phyloP scores from a whole-genome alignment of 2,113 vertebrate species.

The Eptatretus burgeri region DNA sequence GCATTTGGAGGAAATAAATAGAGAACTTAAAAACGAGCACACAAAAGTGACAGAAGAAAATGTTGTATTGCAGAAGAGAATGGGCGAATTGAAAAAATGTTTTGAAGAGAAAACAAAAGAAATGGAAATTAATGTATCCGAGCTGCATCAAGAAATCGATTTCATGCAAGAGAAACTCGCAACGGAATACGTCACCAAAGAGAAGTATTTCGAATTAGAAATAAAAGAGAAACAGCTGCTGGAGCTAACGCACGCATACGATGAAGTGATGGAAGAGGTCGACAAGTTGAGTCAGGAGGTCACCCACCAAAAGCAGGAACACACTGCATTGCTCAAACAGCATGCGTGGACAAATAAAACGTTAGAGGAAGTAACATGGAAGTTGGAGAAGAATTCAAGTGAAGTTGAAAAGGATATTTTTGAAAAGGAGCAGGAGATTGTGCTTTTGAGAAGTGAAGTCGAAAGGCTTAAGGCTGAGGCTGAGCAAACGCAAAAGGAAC shows the following conservation, averaged over 20 bases:
- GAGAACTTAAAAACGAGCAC: background rate
- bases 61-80: background rate
- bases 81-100: background rate
- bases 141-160: slow-evolving; percentile 4
- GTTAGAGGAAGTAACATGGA: background rate
- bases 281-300: background rate
- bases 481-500: slow-evolving; percentile 19
- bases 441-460: slow-evolving; percentile 31
- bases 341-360: background rate
- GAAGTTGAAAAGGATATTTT: background rate
- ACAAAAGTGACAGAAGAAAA: background rate
- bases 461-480: slow-evolving; percentile 21
- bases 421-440: slow-evolving; percentile 20
- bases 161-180: background rate
- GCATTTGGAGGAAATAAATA: background rate
- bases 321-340: background rate
- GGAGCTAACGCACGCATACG: background rate
- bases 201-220: slow-evolving; percentile 1
- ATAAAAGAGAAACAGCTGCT: slow-evolving; percentile 1
- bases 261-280: background rate
- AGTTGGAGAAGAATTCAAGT: slow-evolving; percentile 1
- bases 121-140: background rate
- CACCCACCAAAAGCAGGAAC: background rate
- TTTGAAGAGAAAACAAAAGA: background rate
- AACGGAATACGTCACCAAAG: background rate